These are phyloP conservation scores for Lathamus discolor DNA, from an alignment of 2,113 vertebrate genomes.

Conservation along the genomic window DNA sequence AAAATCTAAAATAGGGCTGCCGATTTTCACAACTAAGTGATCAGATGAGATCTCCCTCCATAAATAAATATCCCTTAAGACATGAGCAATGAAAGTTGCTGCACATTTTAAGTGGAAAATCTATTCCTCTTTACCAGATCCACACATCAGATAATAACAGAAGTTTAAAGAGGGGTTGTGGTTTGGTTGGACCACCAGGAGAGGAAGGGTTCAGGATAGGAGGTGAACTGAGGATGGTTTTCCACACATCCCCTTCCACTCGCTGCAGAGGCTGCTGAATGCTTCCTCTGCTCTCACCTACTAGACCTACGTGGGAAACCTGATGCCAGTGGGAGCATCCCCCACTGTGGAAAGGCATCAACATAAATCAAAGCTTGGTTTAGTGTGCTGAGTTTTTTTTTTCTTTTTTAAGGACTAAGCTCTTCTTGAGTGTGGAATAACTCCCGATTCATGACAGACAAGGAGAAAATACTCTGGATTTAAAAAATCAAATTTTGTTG, in stretches of 20 bases:
- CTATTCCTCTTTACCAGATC: background rate
- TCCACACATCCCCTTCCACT: background rate
- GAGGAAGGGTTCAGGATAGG: background rate
- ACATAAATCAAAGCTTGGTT: background rate
- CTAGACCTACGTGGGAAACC: background rate
- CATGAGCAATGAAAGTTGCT: background rate
- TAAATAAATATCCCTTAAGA: background rate
- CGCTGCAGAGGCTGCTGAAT: background rate
- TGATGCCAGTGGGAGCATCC: background rate
- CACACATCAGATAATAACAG: background rate
- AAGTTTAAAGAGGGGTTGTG: background rate
- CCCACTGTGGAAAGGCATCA: background rate
- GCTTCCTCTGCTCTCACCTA: background rate
- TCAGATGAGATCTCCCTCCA: background rate
- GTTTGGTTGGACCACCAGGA: background rate
- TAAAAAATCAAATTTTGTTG: background rate
- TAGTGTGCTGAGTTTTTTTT: background rate
- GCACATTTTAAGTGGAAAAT: background rate
- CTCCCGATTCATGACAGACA: background rate
- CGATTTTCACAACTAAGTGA: background rate
- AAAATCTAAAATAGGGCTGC: background rate
- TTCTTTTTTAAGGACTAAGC: background rate
- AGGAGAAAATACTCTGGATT: background rate
- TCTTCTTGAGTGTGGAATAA: background rate
- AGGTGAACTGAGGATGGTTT: background rate